Base-by-base conservation (phyloP, 1,140 invertebrate species). In the Drosophila nannoptera region DNA sequence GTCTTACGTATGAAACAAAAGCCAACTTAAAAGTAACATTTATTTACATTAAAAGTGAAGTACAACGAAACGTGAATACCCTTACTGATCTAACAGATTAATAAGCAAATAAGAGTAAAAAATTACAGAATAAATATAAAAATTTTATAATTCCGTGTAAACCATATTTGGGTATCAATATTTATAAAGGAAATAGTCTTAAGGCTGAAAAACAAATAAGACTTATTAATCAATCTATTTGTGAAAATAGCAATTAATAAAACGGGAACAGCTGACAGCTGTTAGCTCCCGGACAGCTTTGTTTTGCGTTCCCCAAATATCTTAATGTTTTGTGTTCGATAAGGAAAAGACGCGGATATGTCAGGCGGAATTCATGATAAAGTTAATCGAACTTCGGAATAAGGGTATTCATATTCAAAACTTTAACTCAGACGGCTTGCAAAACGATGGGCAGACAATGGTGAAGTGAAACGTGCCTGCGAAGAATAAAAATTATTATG, bases 381-480 rank as follows among this genome's bases (percentile, higher is more conserved):
- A 64, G 38, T 43, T 16, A 46, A 50, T 43, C 40, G 36, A 49
- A 8, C 36, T 45, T 11, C n/a, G 22, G 11, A 7, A 9, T 32
- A 14, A 68, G 65, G 22, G 65, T 68, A 53, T 63, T 38, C 12
- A 36, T 48, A 53, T 61, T 50, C 7, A 54, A 54, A 48, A 46
- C 42, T 59, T 35, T 40, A 46, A 54, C 40, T 54, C 52, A 54
- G 38, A 42, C 42, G 12, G 60, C 40, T 46, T 64, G 32, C 61
- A 55, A 22, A 22, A 62, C 61, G 50, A 68, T 55, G 49, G 50
- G 46, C 50, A 65, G 50, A 71, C 72, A 71, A 74, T 74, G 72
- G 68, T 43, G 52, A 67, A 74, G 55, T 59, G 62, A 75, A 75
- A 75, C 73, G 69, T 75, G 73, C 52, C 73, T 49, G 67, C 29